Evolutionary conservation across 2,113 vertebrate genomes (phyloP), one percentile per base, ranked within the genome.

Genomic region (Balaenoptera acutorostrata): DNA sequence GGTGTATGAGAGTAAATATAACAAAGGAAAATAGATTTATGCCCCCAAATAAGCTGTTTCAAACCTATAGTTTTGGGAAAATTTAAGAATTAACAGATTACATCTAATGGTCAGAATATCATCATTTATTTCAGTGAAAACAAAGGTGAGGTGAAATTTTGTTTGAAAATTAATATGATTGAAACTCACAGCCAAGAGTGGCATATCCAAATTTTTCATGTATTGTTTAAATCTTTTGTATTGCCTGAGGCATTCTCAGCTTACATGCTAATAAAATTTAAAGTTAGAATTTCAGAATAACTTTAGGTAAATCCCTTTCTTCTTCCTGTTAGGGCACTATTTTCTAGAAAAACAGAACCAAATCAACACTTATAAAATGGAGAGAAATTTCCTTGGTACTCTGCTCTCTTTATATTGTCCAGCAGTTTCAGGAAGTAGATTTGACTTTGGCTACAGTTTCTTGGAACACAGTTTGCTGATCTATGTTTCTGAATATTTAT

Each of bases 241-340:
- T 86, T 88, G 21, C 93, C 86, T 41, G 7, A 86, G 46, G 23
- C 29, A 84, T 78, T 92, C 52, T 93, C 17, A 4, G 11, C 29
- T 90, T 94, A n/a, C 49, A 63, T 81, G 31, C 57, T 82, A 66
- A 82, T 72, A 31, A n/a, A 2, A 80, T 96, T 97, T 91, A 84
- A 96, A 95, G 59, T 63, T 61, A 93, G 55, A 88, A 88, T 85
- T 95, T 96, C 39, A 95, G 64, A 88, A 61, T 92, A 91, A 96
- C 49, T 92, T 66, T 80, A 75, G 52, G 31, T 87, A 57, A 68
- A 41, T 64, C 31, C 39, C 12, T 74, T 74, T 95, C 77, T 85
- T 89, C 77, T 44, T 82, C 46, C 12, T n/a, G 8, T 94, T 69
- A 88, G 33, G 14, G 6, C 68, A 41, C n/a, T 69, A 6, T 93